Percentiles rank a stretch among this genome's conserved stretches.
phyloP scores from a whole-genome alignment of 1,140 invertebrate genomes.

The Drosophila mojavensis region DNA sequence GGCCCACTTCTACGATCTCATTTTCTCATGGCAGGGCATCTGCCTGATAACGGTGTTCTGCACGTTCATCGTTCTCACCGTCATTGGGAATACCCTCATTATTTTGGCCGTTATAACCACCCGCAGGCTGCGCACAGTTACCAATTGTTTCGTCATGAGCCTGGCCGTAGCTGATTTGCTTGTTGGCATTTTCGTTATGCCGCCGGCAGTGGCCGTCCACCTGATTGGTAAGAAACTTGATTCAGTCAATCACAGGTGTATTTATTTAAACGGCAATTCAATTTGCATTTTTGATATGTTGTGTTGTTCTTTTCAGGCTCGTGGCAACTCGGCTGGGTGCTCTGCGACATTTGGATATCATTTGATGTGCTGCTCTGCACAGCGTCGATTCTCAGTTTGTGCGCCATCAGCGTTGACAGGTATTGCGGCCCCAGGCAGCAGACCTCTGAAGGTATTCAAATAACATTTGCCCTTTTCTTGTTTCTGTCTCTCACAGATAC shows the following conservation, averaged over 20 bases:
- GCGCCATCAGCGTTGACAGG: constrained; percentile 92
- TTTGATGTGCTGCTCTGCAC: constrained; percentile 97
- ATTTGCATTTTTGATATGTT: not conserved
- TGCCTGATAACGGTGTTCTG: constrained; percentile 84
- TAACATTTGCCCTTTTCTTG: not conserved
- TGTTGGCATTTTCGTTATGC: constrained; percentile 97
- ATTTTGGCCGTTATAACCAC: constrained; percentile 96
- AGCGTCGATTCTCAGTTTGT: constrained; percentile 91
- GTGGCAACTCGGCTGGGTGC: constrained; percentile 90
- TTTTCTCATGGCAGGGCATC: constrained; percentile 80
- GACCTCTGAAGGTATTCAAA: not conserved
- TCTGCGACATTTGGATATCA: constrained; percentile 96
- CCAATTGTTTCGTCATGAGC: constrained; percentile 97
- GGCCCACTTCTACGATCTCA: constrained; percentile 79
- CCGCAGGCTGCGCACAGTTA: constrained; percentile 94
- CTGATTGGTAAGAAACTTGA: constrained; percentile 86
- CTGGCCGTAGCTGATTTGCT: constrained; percentile 95
- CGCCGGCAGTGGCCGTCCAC: constrained; percentile 92
- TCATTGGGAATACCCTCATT: constrained; percentile 94
- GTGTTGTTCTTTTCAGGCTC: constrained; percentile 85
- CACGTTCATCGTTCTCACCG: constrained; percentile 87
- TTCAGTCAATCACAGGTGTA: not conserved
- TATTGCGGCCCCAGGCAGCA: constrained; percentile 27
- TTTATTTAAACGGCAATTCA: not conserved
- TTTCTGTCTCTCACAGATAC: constrained; percentile 85